Evolutionary conservation across 2,888 invertebrate genomes (phyloP).

Genomic region (Hoplodrina blanda): DNA sequence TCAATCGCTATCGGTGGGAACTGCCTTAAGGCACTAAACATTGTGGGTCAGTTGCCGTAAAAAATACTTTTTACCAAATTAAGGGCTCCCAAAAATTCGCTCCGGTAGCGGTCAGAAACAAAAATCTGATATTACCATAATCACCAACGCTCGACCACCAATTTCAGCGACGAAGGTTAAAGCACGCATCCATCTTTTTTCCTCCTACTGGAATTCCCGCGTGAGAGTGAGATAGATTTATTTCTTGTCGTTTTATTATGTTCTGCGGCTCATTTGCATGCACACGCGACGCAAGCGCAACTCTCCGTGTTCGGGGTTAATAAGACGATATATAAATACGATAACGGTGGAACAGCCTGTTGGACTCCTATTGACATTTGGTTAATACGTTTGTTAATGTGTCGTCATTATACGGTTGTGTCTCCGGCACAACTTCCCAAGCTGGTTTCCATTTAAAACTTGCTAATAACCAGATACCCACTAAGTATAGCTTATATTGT

Average conservation of each 20-base stretch:
- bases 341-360: constrained; percentile 74
- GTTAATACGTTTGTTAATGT: constrained; percentile 58
- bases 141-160: constrained; percentile 53
- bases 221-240: constrained; percentile 63
- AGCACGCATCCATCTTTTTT: constrained; percentile 56
- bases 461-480: neutral
- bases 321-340: constrained; percentile 76
- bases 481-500: constrained; percentile 2
- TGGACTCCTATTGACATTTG: constrained; percentile 67
- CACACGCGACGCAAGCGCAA: constrained; percentile 69
- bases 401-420: constrained; percentile 40
- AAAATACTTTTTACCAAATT: constrained; percentile 58
- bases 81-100: constrained; percentile 61
- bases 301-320: constrained; percentile 72
- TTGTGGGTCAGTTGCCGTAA: constrained; percentile 46
- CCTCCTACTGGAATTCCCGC: constrained; percentile 17
- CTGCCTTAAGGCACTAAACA: constrained; percentile 50
- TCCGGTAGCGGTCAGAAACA: constrained; percentile 67
- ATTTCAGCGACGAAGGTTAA: constrained; percentile 34
- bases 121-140: constrained; percentile 66
- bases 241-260: constrained; percentile 57
- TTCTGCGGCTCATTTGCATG: constrained; percentile 74
- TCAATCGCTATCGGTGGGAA: constrained; percentile 51
- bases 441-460: neutral
- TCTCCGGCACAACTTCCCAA: constrained; percentile 1